Conservation (phyloP, 2,113 vertebrate species). For the Syngnathus floridae region DNA sequence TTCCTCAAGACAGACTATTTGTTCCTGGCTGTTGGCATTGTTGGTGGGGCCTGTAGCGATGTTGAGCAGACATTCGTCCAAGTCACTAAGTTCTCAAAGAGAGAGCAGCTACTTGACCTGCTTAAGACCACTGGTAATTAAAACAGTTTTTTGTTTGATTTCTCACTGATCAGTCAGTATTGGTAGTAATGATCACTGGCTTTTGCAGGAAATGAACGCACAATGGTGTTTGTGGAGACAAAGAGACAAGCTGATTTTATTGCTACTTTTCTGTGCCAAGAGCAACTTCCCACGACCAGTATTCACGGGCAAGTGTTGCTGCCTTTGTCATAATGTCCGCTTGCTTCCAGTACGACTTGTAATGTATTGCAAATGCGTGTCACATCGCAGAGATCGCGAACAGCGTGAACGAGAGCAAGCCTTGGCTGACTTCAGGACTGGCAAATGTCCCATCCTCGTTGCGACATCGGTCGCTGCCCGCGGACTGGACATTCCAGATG, state of each 20-base stretch:
- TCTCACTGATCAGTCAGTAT: background rate
- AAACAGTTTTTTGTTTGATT: background rate
- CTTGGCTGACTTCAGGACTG: conserved; percentile 80
- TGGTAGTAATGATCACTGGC: background rate
- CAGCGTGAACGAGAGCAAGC: conserved; percentile 86
- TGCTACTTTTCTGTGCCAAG: conserved; percentile 85
- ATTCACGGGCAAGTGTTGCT: conserved; percentile 81
- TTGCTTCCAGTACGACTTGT: background rate
- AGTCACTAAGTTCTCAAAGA: conserved; percentile 79
- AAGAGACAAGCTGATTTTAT: conserved; percentile 92
- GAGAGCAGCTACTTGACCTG: conserved; percentile 81
- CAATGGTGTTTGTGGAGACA: conserved; percentile 90
- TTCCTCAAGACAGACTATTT: conserved; percentile 82
- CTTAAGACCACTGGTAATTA: conserved; percentile 75
- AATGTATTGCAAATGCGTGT: background rate
- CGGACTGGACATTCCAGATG: conserved; percentile 89
- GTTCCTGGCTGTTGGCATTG: conserved; percentile 85
- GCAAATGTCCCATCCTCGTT: conserved; percentile 82
- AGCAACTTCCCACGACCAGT: conserved; percentile 84
- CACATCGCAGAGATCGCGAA: conserved; percentile 76
- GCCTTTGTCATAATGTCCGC: accelerated
- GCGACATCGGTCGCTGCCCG: conserved; percentile 92
- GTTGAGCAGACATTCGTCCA: conserved; percentile 81
- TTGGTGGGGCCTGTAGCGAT: conserved; percentile 89
- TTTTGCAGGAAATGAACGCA: conserved; percentile 75